Evolutionary conservation across 2,888 invertebrate species (phyloP), one percentile per base, ranked within the genome.

Genomic region (Carcina quercana): DNA sequence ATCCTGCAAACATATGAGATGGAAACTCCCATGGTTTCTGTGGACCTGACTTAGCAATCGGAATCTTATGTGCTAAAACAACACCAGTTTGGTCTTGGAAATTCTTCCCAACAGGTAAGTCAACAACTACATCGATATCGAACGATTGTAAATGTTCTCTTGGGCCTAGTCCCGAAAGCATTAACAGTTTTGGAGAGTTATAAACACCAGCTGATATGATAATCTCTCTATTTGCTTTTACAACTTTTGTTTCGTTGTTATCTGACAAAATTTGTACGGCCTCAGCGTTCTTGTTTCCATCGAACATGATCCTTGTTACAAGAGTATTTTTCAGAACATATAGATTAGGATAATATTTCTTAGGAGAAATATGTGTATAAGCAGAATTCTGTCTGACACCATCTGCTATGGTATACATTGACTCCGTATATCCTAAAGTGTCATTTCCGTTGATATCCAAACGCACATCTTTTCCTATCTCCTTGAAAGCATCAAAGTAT

Each of bases 281-380:
- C 2, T 33, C 27, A 1, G 43, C 44, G 5, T 29, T 40, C n/a
- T n/a, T n/a, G 1, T 37, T 37, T 3, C 36, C 17, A 14, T 43
- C 40, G 5, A 46, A 37, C 8, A 38, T n/a, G 27, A 48, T 38
- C 34, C 44, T 21, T n/a, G 15, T 38, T 3, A 37, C 47, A 6
- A 35, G 11, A 6, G 39, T 30, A 13, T 40, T 32, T 22, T 34
- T 48, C 7, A 42, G 19, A 7, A 48, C 48, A 88, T 89, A 25
- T 88, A 72, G 10, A 88, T 88, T 3, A 89, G 89, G 13, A 55
- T 58, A 27, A 5, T 37, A 12, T 13, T 35, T 40, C 5, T 35
- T 19, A 3, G 26, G 26, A 14, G 14, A 8, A 5, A 26, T n/a
- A 15, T 15, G 15, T 10, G 14, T 5, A n/a, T 15, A 11, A 8